phyloP scores from a whole-genome alignment of 2,888 invertebrate genomes.

The Heliconius charithonia region DNA sequence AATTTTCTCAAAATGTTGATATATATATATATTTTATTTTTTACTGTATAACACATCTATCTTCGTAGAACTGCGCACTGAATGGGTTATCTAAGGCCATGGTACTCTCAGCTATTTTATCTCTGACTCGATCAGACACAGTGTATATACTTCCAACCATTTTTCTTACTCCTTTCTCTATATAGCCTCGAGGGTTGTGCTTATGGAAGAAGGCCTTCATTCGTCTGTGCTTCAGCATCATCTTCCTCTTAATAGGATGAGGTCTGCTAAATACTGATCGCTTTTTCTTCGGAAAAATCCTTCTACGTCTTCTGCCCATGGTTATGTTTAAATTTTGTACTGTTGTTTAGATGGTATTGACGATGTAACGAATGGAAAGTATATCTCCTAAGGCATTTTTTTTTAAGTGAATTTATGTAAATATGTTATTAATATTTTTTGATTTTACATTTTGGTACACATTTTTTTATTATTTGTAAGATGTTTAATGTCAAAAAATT shows the following conservation, averaged over 20 bases:
- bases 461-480: constrained; percentile 27
- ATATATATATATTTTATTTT: not conserved
- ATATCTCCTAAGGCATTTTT: not conserved
- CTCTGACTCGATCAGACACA: constrained; percentile 67
- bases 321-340: constrained; percentile 29
- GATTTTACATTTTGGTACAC: constrained; percentile 40
- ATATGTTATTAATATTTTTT: not conserved
- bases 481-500: constrained; percentile 24
- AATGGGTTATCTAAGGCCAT: constrained; percentile 67
- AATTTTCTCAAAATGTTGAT: not conserved
- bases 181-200: constrained; percentile 59
- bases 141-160: constrained; percentile 65
- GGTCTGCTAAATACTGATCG: constrained; percentile 68
- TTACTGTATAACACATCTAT: constrained; percentile 65
- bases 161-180: constrained; percentile 59
- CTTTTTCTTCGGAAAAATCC: constrained; percentile 64
- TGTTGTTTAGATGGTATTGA: not conserved
- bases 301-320: constrained; percentile 64
- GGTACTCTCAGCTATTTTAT: constrained; percentile 68
- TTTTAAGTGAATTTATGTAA: not conserved
- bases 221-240: constrained; percentile 60
- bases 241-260: constrained; percentile 67
- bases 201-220: constrained; percentile 67
- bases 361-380: not conserved
- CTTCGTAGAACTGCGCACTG: constrained; percentile 69